Base-by-base conservation (phyloP, 2,888 invertebrate genomes). In the Axea sp. region DNA sequence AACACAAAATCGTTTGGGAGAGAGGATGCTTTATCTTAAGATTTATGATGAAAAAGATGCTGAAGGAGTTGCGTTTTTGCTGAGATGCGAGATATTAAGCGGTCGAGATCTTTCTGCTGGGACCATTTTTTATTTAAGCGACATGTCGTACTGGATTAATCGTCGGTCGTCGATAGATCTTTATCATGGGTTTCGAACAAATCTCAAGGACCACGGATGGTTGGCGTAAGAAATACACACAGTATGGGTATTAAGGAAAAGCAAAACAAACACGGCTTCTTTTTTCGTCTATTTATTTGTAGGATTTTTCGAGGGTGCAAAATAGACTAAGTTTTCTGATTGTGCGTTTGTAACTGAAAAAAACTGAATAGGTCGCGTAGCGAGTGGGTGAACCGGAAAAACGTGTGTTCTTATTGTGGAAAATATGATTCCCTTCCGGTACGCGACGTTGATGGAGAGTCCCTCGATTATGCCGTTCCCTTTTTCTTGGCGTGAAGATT, bases 391-490 rank as follows among this genome's bases (percentile, higher is more conserved):
- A 31, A 45, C 19, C 31, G 47, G 67, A 68, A 67, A 73, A 73
- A 62, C 62, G 26, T 12, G 35, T 39, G 14, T 41, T 49, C 51
- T 73, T 33, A 39, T 59, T 51, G 64, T 22, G 53, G 59, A 68
- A 73, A 73, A 73, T 73, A 73, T 69, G 78, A 79, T 78, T 76
- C 78, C 77, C 73, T 78, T 78, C 78, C 80, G 76, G 75, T 41
- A 39, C 55, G 62, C 28, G 71, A 76, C 78, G 71, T 73, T 68
- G 77, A 60, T 67, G 62, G 39, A 39, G 76, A 64, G 64, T 69
- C 64, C 59, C 57, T 64, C 68, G 53, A 68, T 69, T 74, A 73
- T 67, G 73, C 73, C 67, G 67, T 73, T 57, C 41, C 55, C 60
- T 60, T 73, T 73, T 62, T 67, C 55, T 57, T 12, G 49, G 47